phyloP scores from a whole-genome alignment of 2,113 vertebrate genomes.

The Ploceus nigricollis region DNA sequence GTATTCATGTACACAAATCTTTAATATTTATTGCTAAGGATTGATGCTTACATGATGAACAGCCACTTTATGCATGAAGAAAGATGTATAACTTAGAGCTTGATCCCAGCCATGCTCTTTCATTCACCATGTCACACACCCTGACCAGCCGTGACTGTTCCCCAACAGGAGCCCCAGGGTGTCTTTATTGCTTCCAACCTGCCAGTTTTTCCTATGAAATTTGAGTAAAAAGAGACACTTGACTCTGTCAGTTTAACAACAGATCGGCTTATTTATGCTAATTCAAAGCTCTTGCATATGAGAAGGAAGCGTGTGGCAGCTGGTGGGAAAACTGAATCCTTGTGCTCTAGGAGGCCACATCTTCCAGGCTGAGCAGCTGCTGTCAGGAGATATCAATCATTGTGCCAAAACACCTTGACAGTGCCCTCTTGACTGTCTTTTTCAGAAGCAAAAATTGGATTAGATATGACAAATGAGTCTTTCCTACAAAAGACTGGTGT shows the following conservation, averaged over 20 bases:
- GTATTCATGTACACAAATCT: background rate
- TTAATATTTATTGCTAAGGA: background rate
- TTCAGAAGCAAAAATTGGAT: background rate
- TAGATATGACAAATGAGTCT: background rate
- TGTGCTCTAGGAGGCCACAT: background rate
- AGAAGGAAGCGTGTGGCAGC: background rate
- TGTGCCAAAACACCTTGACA: background rate
- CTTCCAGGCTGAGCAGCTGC: slow-evolving; percentile 22
- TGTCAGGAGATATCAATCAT: background rate
- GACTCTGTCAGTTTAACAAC: background rate
- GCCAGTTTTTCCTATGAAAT: background rate
- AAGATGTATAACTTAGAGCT: background rate
- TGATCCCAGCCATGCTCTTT: background rate
- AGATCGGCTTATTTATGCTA: background rate
- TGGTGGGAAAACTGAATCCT: background rate
- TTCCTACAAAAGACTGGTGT: background rate
- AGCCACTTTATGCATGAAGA: background rate
- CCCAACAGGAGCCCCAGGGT: background rate
- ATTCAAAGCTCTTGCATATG: background rate
- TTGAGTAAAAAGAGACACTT: background rate
- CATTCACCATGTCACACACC: background rate
- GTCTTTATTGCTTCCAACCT: background rate
- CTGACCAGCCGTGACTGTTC: background rate
- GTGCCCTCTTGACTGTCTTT: background rate
- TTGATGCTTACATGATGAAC: background rate